phyloP scores from a whole-genome alignment of 2,888 invertebrate genomes.

The Tanypteryx hageni region DNA sequence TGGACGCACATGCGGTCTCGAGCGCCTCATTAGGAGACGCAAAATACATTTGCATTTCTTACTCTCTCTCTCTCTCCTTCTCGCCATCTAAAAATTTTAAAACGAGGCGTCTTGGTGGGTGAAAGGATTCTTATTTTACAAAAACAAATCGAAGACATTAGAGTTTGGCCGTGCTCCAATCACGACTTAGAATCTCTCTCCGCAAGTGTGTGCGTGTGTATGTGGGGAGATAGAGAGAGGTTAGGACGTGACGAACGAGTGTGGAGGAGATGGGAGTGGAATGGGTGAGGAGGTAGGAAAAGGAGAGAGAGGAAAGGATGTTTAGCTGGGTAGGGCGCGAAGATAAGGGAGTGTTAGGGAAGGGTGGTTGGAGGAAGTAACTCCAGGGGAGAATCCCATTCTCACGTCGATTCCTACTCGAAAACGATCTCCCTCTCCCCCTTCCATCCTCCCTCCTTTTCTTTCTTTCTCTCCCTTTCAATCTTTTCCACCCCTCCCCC shows the following conservation, averaged over 20 bases:
- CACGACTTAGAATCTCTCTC: conserved; percentile 50
- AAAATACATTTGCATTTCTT: conserved; percentile 30
- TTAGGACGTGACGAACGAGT: neutral
- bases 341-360: neutral
- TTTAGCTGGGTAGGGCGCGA: neutral
- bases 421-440: neutral
- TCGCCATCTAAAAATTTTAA: neutral
- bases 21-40: neutral
- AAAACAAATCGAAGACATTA: conserved; percentile 53
- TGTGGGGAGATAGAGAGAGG: neutral
- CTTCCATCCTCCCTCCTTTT: neutral
- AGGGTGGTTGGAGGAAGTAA: neutral
- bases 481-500: neutral
- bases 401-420: neutral
- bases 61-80: neutral
- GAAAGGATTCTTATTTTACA: conserved; percentile 19
- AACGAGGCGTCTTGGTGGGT: conserved; percentile 20
- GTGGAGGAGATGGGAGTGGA: neutral
- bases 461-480: neutral
- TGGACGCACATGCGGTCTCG: neutral
- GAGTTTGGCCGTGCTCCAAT: conserved; percentile 43
- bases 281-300: neutral
- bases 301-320: neutral
- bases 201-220: neutral
- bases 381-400: neutral